Conservation (phyloP, 2,113 vertebrate genomes). For the Xenopus tropicalis region DNA sequence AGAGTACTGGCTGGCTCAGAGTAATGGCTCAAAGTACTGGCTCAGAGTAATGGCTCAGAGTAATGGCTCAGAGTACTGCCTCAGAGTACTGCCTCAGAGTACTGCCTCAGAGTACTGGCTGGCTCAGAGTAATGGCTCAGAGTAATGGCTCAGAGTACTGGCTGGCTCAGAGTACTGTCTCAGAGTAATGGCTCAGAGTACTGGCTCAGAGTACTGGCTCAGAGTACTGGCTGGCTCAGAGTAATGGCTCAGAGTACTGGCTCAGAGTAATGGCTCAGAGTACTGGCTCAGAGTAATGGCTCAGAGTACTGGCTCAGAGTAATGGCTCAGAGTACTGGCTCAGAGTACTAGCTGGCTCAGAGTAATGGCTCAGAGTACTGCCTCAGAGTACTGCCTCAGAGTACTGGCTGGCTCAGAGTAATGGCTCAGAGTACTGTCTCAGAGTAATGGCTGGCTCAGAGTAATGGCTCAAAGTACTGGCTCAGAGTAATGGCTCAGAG, state of each 20-base stretch:
- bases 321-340: not conserved
- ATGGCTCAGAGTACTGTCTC: not conserved
- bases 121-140: not conserved
- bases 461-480: not conserved
- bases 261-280: too few species aligned
- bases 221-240: too few species aligned
- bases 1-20: not conserved
- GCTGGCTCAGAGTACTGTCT: too few species aligned
- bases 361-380: not conserved
- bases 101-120: not conserved
- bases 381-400: too few species aligned
- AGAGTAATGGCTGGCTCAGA: too few species aligned
- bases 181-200: too few species aligned
- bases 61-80: slow-evolving; percentile 1
- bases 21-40: not conserved
- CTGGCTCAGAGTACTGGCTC: not conserved
- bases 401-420: not conserved
- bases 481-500: too few species aligned
- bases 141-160: not conserved
- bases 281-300: not conserved
- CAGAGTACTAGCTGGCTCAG: too few species aligned
- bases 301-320: not conserved
- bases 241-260: not conserved
- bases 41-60: too few species aligned
- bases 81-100: not conserved